Conservation (phyloP, 2,113 vertebrate genomes). For the Cyanistes caeruleus region DNA sequence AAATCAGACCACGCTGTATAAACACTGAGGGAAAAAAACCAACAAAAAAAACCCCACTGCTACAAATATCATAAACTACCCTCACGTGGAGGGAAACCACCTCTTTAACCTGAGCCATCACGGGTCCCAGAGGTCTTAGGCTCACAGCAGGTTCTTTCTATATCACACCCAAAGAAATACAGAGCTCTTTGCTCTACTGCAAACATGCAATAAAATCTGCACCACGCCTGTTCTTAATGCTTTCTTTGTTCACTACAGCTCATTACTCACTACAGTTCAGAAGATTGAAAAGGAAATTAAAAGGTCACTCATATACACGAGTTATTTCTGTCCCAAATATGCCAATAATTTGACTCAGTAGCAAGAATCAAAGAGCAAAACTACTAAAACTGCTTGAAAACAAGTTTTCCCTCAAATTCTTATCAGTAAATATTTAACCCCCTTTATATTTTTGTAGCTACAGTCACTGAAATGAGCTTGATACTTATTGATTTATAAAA, state of each 20-base stretch:
- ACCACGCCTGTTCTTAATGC: neutral
- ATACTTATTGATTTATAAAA: neutral
- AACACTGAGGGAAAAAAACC: neutral
- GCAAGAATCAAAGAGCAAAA: neutral
- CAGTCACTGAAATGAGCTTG: neutral
- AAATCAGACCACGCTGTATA: neutral
- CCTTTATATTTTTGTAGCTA: neutral
- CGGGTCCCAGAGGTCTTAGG: neutral
- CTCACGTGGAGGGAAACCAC: neutral
- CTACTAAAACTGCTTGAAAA: neutral
- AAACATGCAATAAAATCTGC: neutral
- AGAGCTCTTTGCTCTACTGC: neutral
- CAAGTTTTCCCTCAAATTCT: neutral
- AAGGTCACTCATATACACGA: neutral
- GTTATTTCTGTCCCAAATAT: constrained; percentile 14
- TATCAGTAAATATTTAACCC: neutral
- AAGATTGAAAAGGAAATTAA: constrained; percentile 10
- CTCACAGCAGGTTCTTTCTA: neutral
- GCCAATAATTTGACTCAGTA: neutral
- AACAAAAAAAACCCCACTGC: neutral
- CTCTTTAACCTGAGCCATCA: neutral
- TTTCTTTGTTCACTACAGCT: constrained; percentile 24
- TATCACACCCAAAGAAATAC: neutral
- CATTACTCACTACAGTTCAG: neutral
- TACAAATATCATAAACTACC: neutral